Evolutionary conservation across 2,888 invertebrate species (phyloP).

Genomic region (Brenthis daphne): DNA sequence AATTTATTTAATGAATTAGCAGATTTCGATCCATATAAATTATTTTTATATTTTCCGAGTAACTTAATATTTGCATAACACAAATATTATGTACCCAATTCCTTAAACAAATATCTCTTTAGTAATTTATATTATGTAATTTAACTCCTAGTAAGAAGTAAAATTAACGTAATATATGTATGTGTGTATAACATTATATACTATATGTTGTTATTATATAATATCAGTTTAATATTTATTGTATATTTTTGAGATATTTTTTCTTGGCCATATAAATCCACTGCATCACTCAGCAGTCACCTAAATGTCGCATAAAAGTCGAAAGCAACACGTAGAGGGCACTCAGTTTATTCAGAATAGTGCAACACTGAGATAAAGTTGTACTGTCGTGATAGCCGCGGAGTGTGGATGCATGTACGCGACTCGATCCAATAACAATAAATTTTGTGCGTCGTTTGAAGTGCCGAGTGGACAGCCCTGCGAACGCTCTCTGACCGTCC

Average conservation of each 20-base stretch:
- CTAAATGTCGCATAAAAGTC: slow-evolving; percentile 45
- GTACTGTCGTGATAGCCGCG: slow-evolving; percentile 77
- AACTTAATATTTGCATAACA: too few species aligned
- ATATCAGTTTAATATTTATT: too few species aligned
- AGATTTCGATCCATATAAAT: too few species aligned
- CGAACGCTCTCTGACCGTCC: slow-evolving; percentile 35
- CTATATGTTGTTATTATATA: too few species aligned
- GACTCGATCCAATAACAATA: slow-evolving; percentile 80
- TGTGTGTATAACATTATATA: too few species aligned
- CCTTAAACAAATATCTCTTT: too few species aligned
- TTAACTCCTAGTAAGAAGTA: too few species aligned
- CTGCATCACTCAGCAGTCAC: slow-evolving; percentile 41
- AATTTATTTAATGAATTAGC: too few species aligned
- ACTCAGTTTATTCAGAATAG: slow-evolving; percentile 48
- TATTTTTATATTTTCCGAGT: too few species aligned
- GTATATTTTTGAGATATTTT: not conserved
- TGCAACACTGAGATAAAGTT: slow-evolving; percentile 68
- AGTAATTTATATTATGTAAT: too few species aligned
- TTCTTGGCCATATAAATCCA: slow-evolving; percentile 31
- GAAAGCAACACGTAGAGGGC: slow-evolving; percentile 39
- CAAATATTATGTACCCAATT: too few species aligned
- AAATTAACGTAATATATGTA: too few species aligned
- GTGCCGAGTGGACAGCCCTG: slow-evolving; percentile 55
- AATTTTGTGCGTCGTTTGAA: slow-evolving; percentile 77
- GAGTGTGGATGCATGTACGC: slow-evolving; percentile 81